Conservation (phyloP, 2,797 vertebrate species). For the Rhinatrema bivittatum region DNA sequence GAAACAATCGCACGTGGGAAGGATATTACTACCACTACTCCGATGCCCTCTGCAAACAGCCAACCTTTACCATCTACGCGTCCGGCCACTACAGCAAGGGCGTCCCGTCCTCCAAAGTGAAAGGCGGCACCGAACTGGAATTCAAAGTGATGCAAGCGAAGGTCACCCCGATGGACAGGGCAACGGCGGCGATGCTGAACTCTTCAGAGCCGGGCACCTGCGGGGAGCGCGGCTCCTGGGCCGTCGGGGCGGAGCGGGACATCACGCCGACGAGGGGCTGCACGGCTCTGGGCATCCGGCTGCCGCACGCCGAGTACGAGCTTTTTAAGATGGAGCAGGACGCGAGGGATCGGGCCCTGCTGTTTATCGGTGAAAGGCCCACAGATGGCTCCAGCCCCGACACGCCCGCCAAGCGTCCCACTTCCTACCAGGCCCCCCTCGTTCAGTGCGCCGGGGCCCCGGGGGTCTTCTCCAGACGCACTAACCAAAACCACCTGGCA, state of each 20-base stretch:
- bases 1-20: slow-evolving; percentile 65
- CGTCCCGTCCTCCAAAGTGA: slow-evolving; percentile 58
- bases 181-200: slow-evolving; percentile 62
- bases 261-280: slow-evolving; percentile 75
- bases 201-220: slow-evolving; percentile 65
- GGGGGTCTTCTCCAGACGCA: slow-evolving; percentile 5
- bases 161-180: slow-evolving; percentile 61
- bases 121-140: slow-evolving; percentile 64
- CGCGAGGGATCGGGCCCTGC: slow-evolving; percentile 54
- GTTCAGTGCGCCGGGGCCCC: slow-evolving; percentile 54
- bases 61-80: slow-evolving; percentile 73
- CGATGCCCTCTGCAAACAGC: slow-evolving; percentile 68
- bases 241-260: slow-evolving; percentile 66
- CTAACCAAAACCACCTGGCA: slow-evolving; percentile 8
- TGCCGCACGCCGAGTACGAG: slow-evolving; percentile 85
- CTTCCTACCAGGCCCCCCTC: slow-evolving; percentile 80
- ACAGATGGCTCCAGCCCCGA: slow-evolving; percentile 81
- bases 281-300: slow-evolving; percentile 66
- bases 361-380: slow-evolving; percentile 76
- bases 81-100: slow-evolving; percentile 67
- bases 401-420: slow-evolving; percentile 66
- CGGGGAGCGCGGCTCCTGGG: slow-evolving; percentile 60
- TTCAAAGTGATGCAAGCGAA: slow-evolving; percentile 72
- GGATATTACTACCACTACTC: slow-evolving; percentile 78
- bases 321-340: slow-evolving; percentile 76